Evolutionary conservation across 2,888 invertebrate species (phyloP).

Genomic region (Pandemis corylana): DNA sequence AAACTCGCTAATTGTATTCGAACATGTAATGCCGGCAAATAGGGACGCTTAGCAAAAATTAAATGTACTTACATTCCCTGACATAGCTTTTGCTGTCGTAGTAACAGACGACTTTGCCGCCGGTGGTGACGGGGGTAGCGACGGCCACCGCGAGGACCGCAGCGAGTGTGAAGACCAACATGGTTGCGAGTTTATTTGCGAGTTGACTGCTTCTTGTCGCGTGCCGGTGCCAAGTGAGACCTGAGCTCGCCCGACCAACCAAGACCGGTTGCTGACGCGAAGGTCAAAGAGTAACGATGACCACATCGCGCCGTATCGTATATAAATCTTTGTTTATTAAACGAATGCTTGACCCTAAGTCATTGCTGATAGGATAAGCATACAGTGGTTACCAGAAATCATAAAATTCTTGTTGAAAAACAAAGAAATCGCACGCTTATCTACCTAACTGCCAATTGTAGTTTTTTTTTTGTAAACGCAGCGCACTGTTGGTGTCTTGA

Average conservation of each 20-base stretch:
- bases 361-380: slow-evolving; percentile 30
- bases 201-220: slow-evolving; percentile 66
- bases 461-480: too few relatives aligned
- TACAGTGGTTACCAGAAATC: not conserved
- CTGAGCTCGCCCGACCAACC: slow-evolving; percentile 48
- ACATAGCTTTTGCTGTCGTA: slow-evolving; percentile 89
- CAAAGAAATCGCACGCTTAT: not conserved
- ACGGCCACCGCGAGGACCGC: slow-evolving; percentile 66
- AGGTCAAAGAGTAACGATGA: slow-evolving; percentile 70
- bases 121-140: slow-evolving; percentile 68
- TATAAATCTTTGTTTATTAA: slow-evolving; percentile 38
- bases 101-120: slow-evolving; percentile 88
- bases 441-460: too few relatives aligned
- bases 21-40: slow-evolving; percentile 26
- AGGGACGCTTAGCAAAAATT: slow-evolving; percentile 59
- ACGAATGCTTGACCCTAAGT: slow-evolving; percentile 39
- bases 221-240: slow-evolving; percentile 71
- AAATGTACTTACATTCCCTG: slow-evolving; percentile 86
- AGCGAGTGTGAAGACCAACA: slow-evolving; percentile 62
- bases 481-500: too few relatives aligned
- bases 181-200: slow-evolving; percentile 55
- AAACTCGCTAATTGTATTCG: slow-evolving; percentile 49
- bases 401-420: not conserved
- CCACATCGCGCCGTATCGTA: slow-evolving; percentile 56
- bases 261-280: slow-evolving; percentile 47